Conservation (phyloP, 2,888 invertebrate species). For the Megaustenia siamemsis region DNA sequence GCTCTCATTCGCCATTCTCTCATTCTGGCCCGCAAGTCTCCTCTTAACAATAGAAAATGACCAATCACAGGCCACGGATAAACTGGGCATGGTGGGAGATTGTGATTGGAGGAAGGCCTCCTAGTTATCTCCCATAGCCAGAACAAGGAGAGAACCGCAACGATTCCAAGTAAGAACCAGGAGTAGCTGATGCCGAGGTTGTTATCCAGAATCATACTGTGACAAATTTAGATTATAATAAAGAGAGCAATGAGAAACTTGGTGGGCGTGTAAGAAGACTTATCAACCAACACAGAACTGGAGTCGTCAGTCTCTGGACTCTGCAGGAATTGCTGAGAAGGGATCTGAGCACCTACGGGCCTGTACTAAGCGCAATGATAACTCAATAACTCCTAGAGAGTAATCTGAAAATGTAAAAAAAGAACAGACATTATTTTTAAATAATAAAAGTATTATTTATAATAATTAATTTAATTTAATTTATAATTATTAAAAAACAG, state of each 20-base stretch:
- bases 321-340: no score
- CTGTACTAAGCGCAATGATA: no score
- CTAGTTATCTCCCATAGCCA: not conserved
- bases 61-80: constrained; percentile 13
- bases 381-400: no score
- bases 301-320: not conserved
- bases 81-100: constrained; percentile 24
- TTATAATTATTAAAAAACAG: no score
- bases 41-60: not conserved
- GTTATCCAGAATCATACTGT: not conserved
- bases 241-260: not conserved
- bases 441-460: no score
- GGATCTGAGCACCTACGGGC: no score
- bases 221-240: not conserved
- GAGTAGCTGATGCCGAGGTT: not conserved
- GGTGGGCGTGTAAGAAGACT: no score
- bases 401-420: no score
- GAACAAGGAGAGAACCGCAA: not conserved
- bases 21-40: not conserved
- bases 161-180: not conserved
- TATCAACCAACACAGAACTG: no score
- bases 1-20: not conserved
- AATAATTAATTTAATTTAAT: no score
- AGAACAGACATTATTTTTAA: no score
- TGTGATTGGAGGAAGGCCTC: not conserved